Evolutionary conservation across 2,113 vertebrate genomes (phyloP).

Genomic region (Megaleporinus macrocephalus): DNA sequence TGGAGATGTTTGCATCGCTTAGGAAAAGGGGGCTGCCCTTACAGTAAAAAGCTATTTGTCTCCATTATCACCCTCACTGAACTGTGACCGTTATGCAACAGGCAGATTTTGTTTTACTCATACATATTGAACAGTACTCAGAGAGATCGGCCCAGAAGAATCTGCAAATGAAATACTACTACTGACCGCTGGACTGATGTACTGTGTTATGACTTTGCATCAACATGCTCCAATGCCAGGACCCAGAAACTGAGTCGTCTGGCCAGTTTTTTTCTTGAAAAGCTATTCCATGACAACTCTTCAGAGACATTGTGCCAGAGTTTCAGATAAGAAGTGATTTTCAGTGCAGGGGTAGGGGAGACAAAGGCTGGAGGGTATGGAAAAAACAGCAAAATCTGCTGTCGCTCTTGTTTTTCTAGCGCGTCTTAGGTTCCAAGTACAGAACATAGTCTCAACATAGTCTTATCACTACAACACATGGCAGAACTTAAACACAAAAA

Average conservation of each 20-base stretch:
- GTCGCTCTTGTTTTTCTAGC: background rate
- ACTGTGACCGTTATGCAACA: background rate
- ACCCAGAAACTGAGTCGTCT: background rate
- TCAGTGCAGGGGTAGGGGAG: background rate
- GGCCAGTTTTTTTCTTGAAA: background rate
- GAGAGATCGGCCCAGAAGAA: background rate
- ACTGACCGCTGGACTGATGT: background rate
- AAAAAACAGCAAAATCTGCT: constrained; percentile 5
- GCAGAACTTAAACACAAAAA: too few relatives aligned
- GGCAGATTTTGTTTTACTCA: background rate
- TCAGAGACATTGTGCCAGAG: background rate
- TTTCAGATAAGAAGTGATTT: constrained; percentile 21
- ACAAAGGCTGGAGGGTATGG: background rate
- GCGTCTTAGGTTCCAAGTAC: background rate
- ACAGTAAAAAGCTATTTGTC: background rate
- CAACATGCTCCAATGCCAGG: background rate
- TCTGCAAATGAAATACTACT: background rate
- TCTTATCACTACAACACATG: background rate
- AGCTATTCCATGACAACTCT: constrained; percentile 3
- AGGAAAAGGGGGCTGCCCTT: background rate
- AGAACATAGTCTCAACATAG: background rate
- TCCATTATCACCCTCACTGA: background rate
- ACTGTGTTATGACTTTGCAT: background rate
- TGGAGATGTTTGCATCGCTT: background rate
- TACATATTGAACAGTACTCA: background rate